Evolutionary conservation across 2,113 vertebrate species (phyloP), one percentile per base, ranked within the genome.

Genomic region (Cheilinus undulatus): DNA sequence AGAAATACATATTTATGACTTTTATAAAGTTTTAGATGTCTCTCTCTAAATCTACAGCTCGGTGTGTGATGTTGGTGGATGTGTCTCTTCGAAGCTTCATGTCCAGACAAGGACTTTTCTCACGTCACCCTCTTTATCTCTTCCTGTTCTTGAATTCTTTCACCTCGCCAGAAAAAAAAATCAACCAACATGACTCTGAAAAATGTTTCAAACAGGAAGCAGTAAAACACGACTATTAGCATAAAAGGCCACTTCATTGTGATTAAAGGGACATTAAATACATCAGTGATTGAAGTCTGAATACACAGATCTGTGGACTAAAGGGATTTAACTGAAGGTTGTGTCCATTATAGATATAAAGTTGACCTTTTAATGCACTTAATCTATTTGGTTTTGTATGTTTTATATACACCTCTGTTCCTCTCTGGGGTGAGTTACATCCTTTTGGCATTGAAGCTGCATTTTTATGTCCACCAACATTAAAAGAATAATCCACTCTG

Each of bases 401-500:
- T 10, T 20, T 26, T 45, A 7, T 45, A 7, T 45, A 8, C 2
- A 14, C 12, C 4, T 4, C 38, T 40, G 42, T 14, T n/a, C 7
- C 7, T n/a, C 7, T 6, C 14, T 17, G 14, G 40, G 14, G 14
- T 17, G 38, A 40, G 38, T 40, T 15, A 15, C 14, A 40, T 40
- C 7, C 28, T 24, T 10, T 45, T 23, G 46, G 3, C 20, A 17
- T 19, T 34, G 1, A 10, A 40, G 5, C 34, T 5, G 38, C 23
- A 4, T 3, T 54, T 7, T 32, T 17, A 50, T 22, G 58, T 76
- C 57, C 42, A 64, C 20, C 38, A 43, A 50, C 50, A 5, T 54
- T 14, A 22, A 17, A 72, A 65, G 42, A 62, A 53, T 8, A 68
- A 2, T 46, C 15, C 30, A n/a, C 60, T 73, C 32, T 27, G 1